Conservation (phyloP, 2,888 invertebrate species). For the Sesia apiformis region DNA sequence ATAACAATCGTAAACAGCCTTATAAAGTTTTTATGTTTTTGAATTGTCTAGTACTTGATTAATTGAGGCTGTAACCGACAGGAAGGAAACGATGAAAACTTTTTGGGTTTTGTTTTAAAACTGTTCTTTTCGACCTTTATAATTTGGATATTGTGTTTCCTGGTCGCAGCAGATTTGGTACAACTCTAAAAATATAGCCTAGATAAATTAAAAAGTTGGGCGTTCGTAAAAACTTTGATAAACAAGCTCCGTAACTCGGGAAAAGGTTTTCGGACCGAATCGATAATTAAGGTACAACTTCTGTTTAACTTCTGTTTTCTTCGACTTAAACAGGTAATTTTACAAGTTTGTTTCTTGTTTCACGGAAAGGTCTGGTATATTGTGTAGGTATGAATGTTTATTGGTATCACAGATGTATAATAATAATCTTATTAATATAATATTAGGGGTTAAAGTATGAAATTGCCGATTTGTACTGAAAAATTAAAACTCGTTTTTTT, state of each 20-base stretch:
- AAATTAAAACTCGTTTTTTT: no score
- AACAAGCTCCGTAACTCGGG: slow-evolving; percentile 35
- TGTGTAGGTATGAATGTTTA: no score
- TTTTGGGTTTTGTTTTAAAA: slow-evolving; percentile 43
- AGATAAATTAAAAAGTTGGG: slow-evolving; percentile 42
- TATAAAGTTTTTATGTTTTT: neutral
- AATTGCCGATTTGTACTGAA: no score
- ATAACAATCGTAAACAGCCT: neutral
- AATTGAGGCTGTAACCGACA: slow-evolving; percentile 33
- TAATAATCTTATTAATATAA: no score
- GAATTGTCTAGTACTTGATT: slow-evolving; percentile 23
- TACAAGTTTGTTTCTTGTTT: neutral
- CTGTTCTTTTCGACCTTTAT: slow-evolving; percentile 30
- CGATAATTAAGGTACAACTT: slow-evolving; percentile 48
- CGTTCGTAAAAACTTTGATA: slow-evolving; percentile 28
- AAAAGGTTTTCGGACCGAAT: slow-evolving; percentile 39
- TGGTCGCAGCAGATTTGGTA: slow-evolving; percentile 20
- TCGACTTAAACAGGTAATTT: neutral
- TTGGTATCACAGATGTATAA: no score
- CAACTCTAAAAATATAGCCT: slow-evolving; percentile 43
- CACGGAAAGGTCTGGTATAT: neutral
- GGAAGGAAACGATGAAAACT: slow-evolving; percentile 45
- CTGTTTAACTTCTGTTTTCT: slow-evolving; percentile 17
- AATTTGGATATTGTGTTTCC: slow-evolving; percentile 50
- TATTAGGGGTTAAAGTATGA: no score